These are phyloP conservation scores for Dicentrarchus labrax DNA, from an alignment of 2,113 vertebrate species.

Conservation along the genomic window DNA sequence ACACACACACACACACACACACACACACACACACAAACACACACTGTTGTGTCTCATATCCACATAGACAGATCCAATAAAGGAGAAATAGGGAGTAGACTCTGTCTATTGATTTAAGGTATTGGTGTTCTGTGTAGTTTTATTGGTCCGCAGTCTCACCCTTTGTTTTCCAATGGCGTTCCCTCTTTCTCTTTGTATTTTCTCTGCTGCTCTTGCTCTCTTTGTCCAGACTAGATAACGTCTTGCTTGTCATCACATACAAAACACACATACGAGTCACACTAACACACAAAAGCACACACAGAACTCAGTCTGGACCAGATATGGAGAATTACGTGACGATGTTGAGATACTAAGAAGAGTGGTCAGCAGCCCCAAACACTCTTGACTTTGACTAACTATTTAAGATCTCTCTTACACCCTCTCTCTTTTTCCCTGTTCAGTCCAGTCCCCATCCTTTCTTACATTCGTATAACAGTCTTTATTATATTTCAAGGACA, in stretches of 20 bases:
- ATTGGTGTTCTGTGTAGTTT: constrained; percentile 41
- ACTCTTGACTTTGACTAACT: not conserved
- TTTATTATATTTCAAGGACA: not conserved
- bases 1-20: constrained; percentile 21
- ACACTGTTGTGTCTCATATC: constrained; percentile 8
- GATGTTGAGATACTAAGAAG: not conserved
- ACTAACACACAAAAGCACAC: not conserved
- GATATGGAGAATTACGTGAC: not conserved
- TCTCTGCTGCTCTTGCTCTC: not conserved
- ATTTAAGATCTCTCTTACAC: not conserved
- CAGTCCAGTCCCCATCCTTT: not conserved
- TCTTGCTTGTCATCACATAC: constrained; percentile 1
- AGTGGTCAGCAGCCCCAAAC: not conserved
- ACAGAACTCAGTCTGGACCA: not conserved
- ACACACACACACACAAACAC: constrained; percentile 3
- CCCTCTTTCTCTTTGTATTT: not conserved
- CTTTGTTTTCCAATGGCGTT: constrained; percentile 17
- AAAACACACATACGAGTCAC: not conserved
- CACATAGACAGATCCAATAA: constrained; percentile 66
- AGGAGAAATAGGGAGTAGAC: constrained; percentile 50
- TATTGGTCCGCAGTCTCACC: constrained; percentile 41
- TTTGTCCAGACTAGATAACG: constrained; percentile 16
- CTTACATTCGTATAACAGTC: not conserved
- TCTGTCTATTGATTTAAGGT: constrained; percentile 68
- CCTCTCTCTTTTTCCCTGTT: not conserved